A percentile compares a stretch with the other conserved stretches of the same genome.
Evolutionary conservation across 2,888 invertebrate species (phyloP).

Genomic region (Drosophila paramelanica): DNA sequence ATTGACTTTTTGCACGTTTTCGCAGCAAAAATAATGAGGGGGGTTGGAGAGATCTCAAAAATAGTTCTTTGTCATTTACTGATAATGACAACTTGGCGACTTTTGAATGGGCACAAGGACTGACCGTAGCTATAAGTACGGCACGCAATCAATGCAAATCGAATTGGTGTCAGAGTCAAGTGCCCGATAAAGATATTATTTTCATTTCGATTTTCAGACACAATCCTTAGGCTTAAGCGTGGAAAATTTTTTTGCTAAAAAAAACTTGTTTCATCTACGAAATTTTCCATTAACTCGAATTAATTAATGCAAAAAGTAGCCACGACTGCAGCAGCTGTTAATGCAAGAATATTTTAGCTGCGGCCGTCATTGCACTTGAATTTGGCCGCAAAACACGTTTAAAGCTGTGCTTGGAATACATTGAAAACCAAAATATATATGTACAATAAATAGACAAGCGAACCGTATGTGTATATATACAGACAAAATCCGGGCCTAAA

Average conservation of each 20-base stretch:
- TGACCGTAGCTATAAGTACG: background rate
- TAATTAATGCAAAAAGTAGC: conserved; percentile 38
- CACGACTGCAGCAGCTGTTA: background rate
- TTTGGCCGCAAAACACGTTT: conserved; percentile 28
- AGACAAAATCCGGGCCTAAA: conserved; percentile 11
- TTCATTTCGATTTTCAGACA: conserved; percentile 2
- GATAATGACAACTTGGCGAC: conserved; percentile 36
- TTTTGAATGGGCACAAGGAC: conserved; percentile 54
- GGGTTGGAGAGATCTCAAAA: background rate
- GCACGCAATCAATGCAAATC: conserved; percentile 37
- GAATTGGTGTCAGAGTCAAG: conserved; percentile 64
- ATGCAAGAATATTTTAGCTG: conserved; percentile 55
- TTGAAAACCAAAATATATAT: background rate
- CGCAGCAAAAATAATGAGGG: conserved; percentile 2
- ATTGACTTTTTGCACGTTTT: conserved; percentile 9
- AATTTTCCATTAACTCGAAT: conserved; percentile 63
- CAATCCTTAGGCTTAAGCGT: conserved; percentile 32
- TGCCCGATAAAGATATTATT: conserved; percentile 47
- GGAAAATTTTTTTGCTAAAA: conserved; percentile 69
- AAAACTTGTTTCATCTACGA: conserved; percentile 58
- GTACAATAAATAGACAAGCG: background rate
- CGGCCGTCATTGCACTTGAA: conserved; percentile 70
- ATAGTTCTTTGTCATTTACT: conserved; percentile 10
- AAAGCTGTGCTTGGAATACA: conserved; percentile 3
- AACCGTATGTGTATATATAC: background rate